Base-by-base conservation (phyloP, 2,797 vertebrate genomes). In the Onychomys torridus region DNA sequence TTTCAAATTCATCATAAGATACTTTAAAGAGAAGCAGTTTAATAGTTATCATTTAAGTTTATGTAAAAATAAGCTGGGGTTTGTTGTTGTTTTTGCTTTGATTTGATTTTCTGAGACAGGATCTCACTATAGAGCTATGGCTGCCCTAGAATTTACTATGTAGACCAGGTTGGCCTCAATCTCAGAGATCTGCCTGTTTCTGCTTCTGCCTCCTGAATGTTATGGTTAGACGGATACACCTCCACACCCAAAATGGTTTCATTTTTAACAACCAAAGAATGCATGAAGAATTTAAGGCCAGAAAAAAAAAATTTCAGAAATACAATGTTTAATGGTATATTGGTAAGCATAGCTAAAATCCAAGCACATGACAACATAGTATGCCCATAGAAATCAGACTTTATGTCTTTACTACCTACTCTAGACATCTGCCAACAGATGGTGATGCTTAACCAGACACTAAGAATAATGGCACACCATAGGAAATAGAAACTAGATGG, bases 1-100 rank as follows among this genome's bases (percentile, higher is more conserved):
- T 75, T 81, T 88, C 73, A 79, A 85, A 75, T 52, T 16, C 34
- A 91, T 43, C 5, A 67, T 34, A 78, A 55, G 9, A 40, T 59
- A 95, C 52, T 63, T 63, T 49, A 34, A 23, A 61, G 57, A 23
- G 34, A 90, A 92, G 52, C n/a, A 79, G 96, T 84, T 76, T 67
- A 89, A 71, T 63, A 91, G 94, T 76, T 89, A 91, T 3, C 19
- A 88, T 69, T 88, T 29, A 85, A 75, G 90, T 81, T 55, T 27
- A 77, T 73, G 55, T 81, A 63, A 94, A 94, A 73, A 75, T 82
- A 46, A 16, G 5, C 46, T 67, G 63, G 21, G 17, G 34, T 85
- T 85, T 12, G 5, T 27, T 11, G 4, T 25, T 73, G 8, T 73
- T 73, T 73, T 40, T 67, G 61, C 49, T n/a, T 85, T n/a, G 7